Percentiles rank a stretch among this genome's conserved stretches.
Conservation (phyloP, 1,140 invertebrate genomes). For the Aphidius gifuensis region DNA sequence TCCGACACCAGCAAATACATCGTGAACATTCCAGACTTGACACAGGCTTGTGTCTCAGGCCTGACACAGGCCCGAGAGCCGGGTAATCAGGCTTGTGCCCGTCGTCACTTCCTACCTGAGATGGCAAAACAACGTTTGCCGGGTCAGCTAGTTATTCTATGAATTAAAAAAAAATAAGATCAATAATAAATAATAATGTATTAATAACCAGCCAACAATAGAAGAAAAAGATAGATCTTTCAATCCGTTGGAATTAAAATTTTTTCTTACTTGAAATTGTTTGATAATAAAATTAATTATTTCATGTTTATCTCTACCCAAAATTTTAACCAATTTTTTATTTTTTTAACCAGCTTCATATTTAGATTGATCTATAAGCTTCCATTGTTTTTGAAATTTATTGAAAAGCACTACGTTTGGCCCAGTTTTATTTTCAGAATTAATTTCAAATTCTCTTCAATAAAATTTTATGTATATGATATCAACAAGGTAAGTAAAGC, state of each 20-base stretch:
- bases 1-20: no score
- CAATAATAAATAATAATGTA: no score
- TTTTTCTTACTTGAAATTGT: conserved; percentile 14
- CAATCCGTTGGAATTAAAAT: neutral
- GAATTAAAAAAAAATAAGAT: no score
- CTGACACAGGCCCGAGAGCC: no score
- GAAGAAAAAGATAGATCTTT: no score
- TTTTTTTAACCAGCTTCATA: conserved; percentile 26
- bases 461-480: conserved; percentile 37
- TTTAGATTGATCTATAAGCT: conserved; percentile 32
- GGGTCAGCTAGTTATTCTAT: no score
- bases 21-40: no score
- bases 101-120: no score
- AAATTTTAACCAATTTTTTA: neutral
- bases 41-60: no score
- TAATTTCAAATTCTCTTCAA: conserved; percentile 30
- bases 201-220: no score
- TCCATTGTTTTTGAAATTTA: conserved; percentile 34
- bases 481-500: conserved; percentile 32
- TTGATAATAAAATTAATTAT: conserved; percentile 9
- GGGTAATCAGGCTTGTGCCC: no score
- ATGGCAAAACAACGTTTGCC: no score
- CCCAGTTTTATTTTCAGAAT: conserved; percentile 30
- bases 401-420: conserved; percentile 37
- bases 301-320: conserved; percentile 2